phyloP scores from a whole-genome alignment of 2,113 vertebrate genomes.

The Peromyscus leucopus region DNA sequence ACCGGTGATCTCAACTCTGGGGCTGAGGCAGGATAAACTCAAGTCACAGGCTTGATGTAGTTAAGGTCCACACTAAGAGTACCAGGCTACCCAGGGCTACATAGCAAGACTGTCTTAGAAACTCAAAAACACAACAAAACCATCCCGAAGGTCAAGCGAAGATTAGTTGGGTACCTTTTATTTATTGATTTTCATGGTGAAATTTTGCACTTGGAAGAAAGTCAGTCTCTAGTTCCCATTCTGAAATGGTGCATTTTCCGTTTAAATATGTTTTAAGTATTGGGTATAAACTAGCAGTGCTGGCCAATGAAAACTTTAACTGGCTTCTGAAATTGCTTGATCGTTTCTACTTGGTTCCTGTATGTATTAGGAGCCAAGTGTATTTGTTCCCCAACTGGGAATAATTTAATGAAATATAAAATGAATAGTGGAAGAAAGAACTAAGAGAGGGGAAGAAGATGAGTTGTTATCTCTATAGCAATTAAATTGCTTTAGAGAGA shows the following conservation, averaged over 20 bases:
- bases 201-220: not conserved
- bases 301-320: not conserved
- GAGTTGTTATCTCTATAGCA: conserved; percentile 46
- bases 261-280: not conserved
- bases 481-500: conserved; percentile 23
- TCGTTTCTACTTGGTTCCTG: not conserved
- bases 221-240: conserved; percentile 1
- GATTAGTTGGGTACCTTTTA: not conserved
- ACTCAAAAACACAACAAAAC: not conserved
- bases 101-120: not conserved
- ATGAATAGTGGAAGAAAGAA: not conserved
- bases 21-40: not conserved
- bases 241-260: not conserved
- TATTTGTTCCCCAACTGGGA: not conserved
- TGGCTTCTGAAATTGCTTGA: not conserved
- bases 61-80: not conserved
- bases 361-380: not conserved
- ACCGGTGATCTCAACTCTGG: not conserved
- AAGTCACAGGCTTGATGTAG: not conserved
- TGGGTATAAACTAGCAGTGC: not conserved
- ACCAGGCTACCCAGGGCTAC: not conserved
- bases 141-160: not conserved
- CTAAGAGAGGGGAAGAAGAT: not conserved
- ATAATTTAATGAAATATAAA: conserved; percentile 56
- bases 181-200: not conserved